These are phyloP conservation scores for Periphyllus acericola DNA, from an alignment of 2,888 invertebrate species.

Conservation along the genomic window DNA sequence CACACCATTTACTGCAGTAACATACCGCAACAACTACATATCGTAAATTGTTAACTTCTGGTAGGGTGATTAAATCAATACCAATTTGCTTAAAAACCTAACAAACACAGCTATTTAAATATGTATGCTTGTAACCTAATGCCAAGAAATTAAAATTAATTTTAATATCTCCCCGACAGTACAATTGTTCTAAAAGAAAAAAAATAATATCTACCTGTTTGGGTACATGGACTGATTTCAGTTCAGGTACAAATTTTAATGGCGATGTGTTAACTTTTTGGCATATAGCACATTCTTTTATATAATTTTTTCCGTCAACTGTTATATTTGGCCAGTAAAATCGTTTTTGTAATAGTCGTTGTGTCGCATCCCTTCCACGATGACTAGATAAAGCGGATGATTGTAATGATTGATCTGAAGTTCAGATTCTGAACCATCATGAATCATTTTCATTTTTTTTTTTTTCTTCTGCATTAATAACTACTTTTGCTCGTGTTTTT, in stretches of 20 bases:
- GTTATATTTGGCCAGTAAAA: background rate
- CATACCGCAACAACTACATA: background rate
- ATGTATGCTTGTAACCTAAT: too few relatives aligned
- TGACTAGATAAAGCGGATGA: background rate
- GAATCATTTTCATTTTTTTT: background rate
- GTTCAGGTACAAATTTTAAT: too few relatives aligned
- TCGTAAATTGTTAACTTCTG: background rate
- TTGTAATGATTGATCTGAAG: background rate
- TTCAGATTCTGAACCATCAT: background rate
- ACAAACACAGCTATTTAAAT: too few relatives aligned
- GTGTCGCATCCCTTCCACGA: background rate
- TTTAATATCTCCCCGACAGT: too few relatives aligned
- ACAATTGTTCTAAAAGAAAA: too few relatives aligned
- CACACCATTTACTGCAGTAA: background rate
- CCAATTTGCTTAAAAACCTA: constrained; percentile 1
- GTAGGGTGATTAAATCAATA: background rate
- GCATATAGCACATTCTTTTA: too few relatives aligned
- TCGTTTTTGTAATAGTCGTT: background rate
- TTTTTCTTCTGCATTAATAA: background rate
- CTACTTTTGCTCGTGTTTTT: background rate
- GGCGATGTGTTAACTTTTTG: too few relatives aligned
- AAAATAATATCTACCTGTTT: too few relatives aligned
- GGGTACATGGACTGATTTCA: too few relatives aligned
- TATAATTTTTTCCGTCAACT: too few relatives aligned
- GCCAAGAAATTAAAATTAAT: too few relatives aligned